Percentiles rank a stretch among this genome's conserved stretches.
Conservation (phyloP, 2,113 vertebrate species). For the Anolis sagrei region DNA sequence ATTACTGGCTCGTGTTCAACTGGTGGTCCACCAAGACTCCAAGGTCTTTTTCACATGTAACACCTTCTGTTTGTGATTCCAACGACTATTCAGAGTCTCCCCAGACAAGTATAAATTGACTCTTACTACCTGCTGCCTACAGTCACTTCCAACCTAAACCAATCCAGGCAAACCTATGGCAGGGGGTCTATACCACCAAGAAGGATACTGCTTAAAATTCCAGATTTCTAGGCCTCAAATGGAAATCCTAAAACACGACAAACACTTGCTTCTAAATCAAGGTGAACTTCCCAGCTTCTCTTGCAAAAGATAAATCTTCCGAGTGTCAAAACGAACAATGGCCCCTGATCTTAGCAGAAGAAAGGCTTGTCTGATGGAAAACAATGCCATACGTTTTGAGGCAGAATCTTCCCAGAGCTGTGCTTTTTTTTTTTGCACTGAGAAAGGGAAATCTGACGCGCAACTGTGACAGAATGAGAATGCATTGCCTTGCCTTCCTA, state of each 20-base stretch:
- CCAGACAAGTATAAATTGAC: not conserved
- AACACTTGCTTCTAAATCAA: not conserved
- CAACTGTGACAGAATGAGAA: not conserved
- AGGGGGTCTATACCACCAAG: no score
- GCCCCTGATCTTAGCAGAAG: not conserved
- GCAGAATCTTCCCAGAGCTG: not conserved
- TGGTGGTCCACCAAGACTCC: no score
- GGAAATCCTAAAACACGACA: not conserved
- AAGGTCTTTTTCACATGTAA: no score
- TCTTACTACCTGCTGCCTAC: not conserved
- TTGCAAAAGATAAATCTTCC: not conserved
- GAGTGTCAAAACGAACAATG: not conserved
- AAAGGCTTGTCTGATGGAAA: no score
- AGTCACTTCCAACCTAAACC: not conserved
- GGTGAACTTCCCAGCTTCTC: not conserved
- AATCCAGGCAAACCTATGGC: not conserved
- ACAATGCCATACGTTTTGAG: not conserved
- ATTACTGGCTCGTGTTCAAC: no score
- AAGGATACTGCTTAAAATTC: not conserved
- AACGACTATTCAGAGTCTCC: no score
- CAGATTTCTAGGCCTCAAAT: not conserved
- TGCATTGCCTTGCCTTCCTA: not conserved
- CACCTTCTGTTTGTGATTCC: no score
- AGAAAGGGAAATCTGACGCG: not conserved
- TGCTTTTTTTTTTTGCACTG: not conserved